These are phyloP conservation scores for Bolinopsis microptera DNA, from an alignment of 37 sponge, comb jelly and placozoan species.

Conservation along the genomic window DNA sequence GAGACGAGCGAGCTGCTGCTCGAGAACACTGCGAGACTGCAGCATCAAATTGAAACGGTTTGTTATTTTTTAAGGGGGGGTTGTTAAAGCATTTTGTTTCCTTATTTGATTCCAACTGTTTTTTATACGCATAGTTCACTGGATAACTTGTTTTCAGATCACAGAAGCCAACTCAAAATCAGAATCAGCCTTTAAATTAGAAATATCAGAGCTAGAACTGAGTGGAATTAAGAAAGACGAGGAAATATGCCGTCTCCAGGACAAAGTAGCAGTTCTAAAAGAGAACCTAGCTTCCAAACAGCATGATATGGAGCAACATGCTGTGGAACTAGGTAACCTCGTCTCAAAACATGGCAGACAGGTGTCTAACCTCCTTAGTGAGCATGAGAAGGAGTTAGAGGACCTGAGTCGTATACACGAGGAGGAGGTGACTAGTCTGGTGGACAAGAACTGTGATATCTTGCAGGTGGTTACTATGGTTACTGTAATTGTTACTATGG, in stretches of 20 bases:
- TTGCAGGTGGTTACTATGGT: too few species aligned
- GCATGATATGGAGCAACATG: neutral
- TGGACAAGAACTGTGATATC: too few species aligned
- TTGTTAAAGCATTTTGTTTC: too few species aligned
- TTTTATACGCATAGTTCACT: too few species aligned
- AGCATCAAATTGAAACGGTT: neutral
- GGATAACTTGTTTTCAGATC: neutral
- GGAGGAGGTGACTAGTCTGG: neutral
- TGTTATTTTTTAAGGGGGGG: neutral
- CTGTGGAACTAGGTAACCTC: neutral
- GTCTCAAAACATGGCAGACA: too few species aligned
- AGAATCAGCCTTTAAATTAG: neutral
- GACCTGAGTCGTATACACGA: neutral
- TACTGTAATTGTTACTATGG: too few species aligned
- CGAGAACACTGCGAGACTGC: neutral
- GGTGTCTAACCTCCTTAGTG: neutral
- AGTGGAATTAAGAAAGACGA: neutral
- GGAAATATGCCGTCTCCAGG: neutral
- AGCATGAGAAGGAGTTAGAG: neutral
- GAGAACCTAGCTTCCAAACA: too few species aligned
- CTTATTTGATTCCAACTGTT: too few species aligned
- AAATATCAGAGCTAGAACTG: neutral
- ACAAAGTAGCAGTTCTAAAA: neutral
- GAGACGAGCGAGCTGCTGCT: neutral
- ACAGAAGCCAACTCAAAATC: neutral